phyloP scores from a whole-genome alignment of 2,797 vertebrate species.

The Spinibarbus caldwelli region DNA sequence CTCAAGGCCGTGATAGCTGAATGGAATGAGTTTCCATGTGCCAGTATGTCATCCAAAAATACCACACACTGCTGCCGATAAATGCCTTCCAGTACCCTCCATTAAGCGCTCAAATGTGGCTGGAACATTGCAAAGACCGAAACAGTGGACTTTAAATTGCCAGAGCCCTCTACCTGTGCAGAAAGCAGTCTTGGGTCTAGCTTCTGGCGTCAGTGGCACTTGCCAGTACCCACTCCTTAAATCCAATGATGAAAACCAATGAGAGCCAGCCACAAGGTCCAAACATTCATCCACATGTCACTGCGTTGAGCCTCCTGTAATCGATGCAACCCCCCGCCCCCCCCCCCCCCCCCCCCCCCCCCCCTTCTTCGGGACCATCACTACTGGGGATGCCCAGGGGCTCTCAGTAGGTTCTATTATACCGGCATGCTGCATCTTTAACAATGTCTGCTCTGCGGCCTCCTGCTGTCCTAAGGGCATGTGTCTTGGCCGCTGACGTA shows the following conservation, averaged over 20 bases:
- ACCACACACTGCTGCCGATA: background rate
- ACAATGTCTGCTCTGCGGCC: background rate
- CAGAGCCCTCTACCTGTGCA: slow-evolving; percentile 17
- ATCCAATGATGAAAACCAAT: no score
- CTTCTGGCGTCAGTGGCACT: background rate
- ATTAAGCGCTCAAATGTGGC: background rate
- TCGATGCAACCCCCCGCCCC: no score
- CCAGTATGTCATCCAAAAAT: slow-evolving; percentile 2
- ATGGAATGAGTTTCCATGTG: slow-evolving; percentile 2
- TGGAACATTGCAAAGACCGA: slow-evolving; percentile 17
- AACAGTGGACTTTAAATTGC: slow-evolving; percentile 39
- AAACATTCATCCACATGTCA: slow-evolving; percentile 26
- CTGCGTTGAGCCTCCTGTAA: background rate
- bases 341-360: no score
- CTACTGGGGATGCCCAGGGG: slow-evolving; percentile 28
- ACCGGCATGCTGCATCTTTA: slow-evolving; percentile 40
- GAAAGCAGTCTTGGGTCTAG: slow-evolving; percentile 26
- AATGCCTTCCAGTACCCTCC: background rate
- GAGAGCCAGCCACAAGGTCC: slow-evolving; percentile 35
- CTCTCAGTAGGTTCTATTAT: slow-evolving; percentile 56
- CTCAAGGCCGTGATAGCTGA: background rate
- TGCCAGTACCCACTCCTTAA: no score
- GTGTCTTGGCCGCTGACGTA: slow-evolving; percentile 17
- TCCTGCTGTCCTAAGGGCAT: slow-evolving; percentile 39
- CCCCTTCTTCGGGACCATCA: background rate